Percentiles rank a stretch among this genome's conserved stretches.
phyloP scores from a whole-genome alignment of 2,797 vertebrate species.

The Pipistrellus kuhlii region DNA sequence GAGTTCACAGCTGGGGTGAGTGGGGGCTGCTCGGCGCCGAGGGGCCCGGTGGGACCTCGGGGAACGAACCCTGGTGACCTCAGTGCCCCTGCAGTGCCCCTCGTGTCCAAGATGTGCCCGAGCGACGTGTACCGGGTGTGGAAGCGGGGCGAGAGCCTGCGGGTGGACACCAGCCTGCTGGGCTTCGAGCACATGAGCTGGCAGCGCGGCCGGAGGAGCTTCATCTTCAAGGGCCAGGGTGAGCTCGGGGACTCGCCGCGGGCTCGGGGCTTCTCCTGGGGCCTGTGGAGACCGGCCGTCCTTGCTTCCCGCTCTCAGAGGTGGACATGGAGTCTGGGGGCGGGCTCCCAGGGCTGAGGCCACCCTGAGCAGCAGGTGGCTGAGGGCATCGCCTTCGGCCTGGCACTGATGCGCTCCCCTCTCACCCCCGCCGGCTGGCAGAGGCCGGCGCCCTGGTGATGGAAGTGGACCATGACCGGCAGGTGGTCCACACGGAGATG shows the following conservation, averaged over 20 bases:
- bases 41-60: background rate
- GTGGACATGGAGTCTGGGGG: background rate
- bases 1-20: constrained; percentile 96
- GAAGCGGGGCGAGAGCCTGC: constrained; percentile 96
- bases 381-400: background rate
- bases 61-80: background rate
- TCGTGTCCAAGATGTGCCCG: constrained; percentile 97
- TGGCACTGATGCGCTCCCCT: background rate
- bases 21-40: background rate
- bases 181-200: constrained; percentile 99
- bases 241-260: background rate
- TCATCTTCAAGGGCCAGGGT: constrained; percentile 98
- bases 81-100: constrained; percentile 88
- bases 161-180: constrained; percentile 96
- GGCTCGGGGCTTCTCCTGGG: background rate
- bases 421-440: constrained; percentile 61
- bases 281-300: background rate
- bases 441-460: constrained; percentile 96
- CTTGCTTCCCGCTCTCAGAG: background rate
- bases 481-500: constrained; percentile 96
- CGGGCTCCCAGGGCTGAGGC: background rate
- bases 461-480: constrained; percentile 98
- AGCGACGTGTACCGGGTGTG: constrained; percentile 97
- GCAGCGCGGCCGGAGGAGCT: constrained; percentile 96
- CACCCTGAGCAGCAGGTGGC: background rate